Base-by-base conservation (phyloP, 2,888 invertebrate genomes). In the Yponomeuta sedellus region DNA sequence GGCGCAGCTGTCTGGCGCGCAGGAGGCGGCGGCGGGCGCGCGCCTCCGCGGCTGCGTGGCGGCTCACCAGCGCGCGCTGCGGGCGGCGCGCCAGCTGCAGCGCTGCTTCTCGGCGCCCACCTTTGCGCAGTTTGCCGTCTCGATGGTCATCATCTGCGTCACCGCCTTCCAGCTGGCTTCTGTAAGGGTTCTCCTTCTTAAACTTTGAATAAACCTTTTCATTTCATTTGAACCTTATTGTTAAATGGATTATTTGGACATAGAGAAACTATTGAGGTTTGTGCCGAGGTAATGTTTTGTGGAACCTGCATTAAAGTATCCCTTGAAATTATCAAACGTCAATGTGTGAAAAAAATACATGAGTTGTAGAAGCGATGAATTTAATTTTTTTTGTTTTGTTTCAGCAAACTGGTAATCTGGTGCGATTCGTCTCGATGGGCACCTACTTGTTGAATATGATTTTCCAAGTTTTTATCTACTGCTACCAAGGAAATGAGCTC, bases 141-240 rank as follows among this genome's bases (percentile, higher is more conserved):
- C 92, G 1, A 76, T 82, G 64, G 70, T 88, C 39, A 89, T 92
- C 10, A 88, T 92, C 22, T 92, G 92, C 67, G 84, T 86, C 12
- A 83, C 91, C 8, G 89, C 86, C 11, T 90, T 92, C 66, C 91
- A 92, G 69, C 69, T 92, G n/a, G 86, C 83, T 25, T 83, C 89
- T 67, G 92, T 92, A 75, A 80, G 83, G 8, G 4, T 16, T 3
- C 3, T 5, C 34, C 34, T 3, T 34, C 8, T 34, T 34, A 34
- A 34, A 34, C n/a, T n/a, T n/a, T n/a, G n/a, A n/a, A n/a, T n/a
- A n/a, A n/a, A n/a, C n/a, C n/a, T n/a, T n/a, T n/a, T n/a, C n/a
- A n/a, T n/a, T n/a, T n/a, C n/a, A n/a, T n/a, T n/a, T n/a, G n/a
- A n/a, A n/a, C n/a, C n/a, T n/a, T n/a, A n/a, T n/a, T n/a, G n/a